Evolutionary conservation across 2,888 invertebrate genomes (phyloP), one percentile per base, ranked within the genome.

Genomic region (Oxytorus armatus): DNA sequence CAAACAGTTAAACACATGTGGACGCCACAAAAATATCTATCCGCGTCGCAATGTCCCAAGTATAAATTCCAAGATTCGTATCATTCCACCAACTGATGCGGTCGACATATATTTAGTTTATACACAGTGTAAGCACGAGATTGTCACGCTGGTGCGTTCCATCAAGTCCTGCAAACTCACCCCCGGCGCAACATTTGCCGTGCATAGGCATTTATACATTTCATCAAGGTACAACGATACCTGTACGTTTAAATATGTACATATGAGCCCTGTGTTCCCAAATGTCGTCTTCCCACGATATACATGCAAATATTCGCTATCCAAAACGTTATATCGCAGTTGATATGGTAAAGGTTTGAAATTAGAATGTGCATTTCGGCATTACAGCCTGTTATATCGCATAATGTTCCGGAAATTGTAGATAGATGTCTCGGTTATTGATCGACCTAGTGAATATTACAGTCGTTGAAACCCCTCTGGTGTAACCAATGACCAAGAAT

Each of bases 151-250:
- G 25, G 39, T 23, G 10, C 33, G 49, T 7, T 18, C 11, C 23
- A 44, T 8, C 42, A 8, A 18, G 11, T 29, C 10, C 29, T 33
- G 23, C 33, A 36, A 39, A 51, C 33, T 33, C 66, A 16, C 49
- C n/a, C 36, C 21, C 11, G n/a, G 21, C 11, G 25, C 42, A 14
- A 29, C 25, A 14, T 47, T 49, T n/a, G 2, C 7, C 29, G n/a
- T 29, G 42, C 18, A 55, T 14, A 25, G 23, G 14, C 59, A 55
- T 72, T 59, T 53, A 42, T 53, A 18, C 51, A 73, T 63, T n/a
- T 73, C 63, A 63, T 73, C 61, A 63, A 61, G 51, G 25, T 39
- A 33, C 39, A 72, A 61, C 51, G 36, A 61, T 72, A 72, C 39
- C 53, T 53, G 59, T 29, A 57, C 57, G 23, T 44, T 66, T 33